Evolutionary conservation across 2,888 invertebrate species (phyloP).

Genomic region (Sepioteuthis lessoniana): DNA sequence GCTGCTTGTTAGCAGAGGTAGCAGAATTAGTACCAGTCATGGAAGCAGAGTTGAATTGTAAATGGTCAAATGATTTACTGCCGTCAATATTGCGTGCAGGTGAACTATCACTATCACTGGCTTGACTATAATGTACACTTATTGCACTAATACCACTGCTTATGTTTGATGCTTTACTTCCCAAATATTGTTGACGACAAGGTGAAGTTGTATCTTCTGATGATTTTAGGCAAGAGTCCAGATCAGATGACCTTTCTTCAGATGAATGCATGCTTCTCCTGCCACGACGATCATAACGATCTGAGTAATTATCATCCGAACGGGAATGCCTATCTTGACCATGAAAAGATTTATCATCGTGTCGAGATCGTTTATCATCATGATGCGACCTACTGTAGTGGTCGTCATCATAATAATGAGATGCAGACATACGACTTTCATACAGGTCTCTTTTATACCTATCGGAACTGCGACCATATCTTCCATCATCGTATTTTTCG

Average conservation of each 20-base stretch:
- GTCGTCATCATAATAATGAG: conserved; percentile 45
- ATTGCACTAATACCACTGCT: conserved; percentile 39
- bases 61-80: neutral
- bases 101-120: conserved; percentile 43
- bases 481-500: neutral
- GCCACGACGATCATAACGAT: conserved; percentile 1
- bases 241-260: conserved; percentile 14
- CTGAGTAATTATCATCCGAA: conserved; percentile 42
- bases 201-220: conserved; percentile 35
- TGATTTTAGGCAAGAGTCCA: conserved; percentile 37
- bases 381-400: conserved; percentile 36
- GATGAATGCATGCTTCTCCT: conserved; percentile 34
- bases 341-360: conserved; percentile 38
- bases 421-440: conserved; percentile 37
- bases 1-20: neutral
- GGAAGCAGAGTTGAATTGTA: neutral
- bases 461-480: conserved; percentile 36
- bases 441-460: conserved; percentile 38
- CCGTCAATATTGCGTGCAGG: conserved; percentile 34
- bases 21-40: neutral
- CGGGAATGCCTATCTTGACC: conserved; percentile 43
- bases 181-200: neutral
- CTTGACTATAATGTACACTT: conserved; percentile 39
- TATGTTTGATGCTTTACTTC: conserved; percentile 10
- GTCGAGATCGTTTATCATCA: conserved; percentile 25